These are phyloP conservation scores for Nemopilema nomurai DNA, from an alignment of 30 jellyfish, hydroid and myxozoan genomes.

Conservation along the genomic window DNA sequence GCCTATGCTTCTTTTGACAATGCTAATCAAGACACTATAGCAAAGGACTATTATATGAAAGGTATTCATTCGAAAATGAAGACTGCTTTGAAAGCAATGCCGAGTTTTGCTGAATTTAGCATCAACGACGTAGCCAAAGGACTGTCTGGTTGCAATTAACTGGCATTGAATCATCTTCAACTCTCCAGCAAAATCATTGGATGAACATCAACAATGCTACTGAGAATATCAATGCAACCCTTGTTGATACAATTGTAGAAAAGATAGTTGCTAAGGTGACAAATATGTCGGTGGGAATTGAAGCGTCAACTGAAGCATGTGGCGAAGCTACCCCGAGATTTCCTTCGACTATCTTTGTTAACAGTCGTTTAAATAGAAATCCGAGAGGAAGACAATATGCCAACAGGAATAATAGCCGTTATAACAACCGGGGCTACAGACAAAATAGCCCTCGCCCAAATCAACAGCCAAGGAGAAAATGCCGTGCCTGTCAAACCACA, in stretches of 20 bases:
- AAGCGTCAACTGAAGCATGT: not conserved
- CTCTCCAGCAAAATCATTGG: not conserved
- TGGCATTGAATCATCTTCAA: slow-evolving; percentile 47
- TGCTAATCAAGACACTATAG: not conserved
- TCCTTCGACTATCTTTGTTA: too few relatives aligned
- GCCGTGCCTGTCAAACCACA: slow-evolving; percentile 46
- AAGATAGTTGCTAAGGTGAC: slow-evolving; percentile 11
- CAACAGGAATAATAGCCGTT: not conserved
- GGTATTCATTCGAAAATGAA: slow-evolving; percentile 52
- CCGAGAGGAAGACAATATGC: not conserved
- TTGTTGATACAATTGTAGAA: slow-evolving; percentile 8
- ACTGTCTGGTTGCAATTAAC: slow-evolving; percentile 41
- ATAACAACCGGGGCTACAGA: not conserved
- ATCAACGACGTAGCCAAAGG: slow-evolving; percentile 14
- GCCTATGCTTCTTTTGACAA: slow-evolving; percentile 48
- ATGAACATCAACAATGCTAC: not conserved
- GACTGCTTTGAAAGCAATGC: slow-evolving; percentile 38
- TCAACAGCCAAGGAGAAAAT: slow-evolving; percentile 37
- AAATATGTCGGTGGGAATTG: not conserved
- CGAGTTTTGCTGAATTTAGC: not conserved
- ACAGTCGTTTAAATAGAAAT: not conserved
- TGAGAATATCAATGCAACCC: not conserved
- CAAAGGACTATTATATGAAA: slow-evolving; percentile 46
- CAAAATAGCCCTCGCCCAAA: too few relatives aligned
- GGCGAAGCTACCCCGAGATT: too few relatives aligned